Evolutionary conservation across 2,113 vertebrate species (phyloP).

Genomic region (Calidris pygmaea): DNA sequence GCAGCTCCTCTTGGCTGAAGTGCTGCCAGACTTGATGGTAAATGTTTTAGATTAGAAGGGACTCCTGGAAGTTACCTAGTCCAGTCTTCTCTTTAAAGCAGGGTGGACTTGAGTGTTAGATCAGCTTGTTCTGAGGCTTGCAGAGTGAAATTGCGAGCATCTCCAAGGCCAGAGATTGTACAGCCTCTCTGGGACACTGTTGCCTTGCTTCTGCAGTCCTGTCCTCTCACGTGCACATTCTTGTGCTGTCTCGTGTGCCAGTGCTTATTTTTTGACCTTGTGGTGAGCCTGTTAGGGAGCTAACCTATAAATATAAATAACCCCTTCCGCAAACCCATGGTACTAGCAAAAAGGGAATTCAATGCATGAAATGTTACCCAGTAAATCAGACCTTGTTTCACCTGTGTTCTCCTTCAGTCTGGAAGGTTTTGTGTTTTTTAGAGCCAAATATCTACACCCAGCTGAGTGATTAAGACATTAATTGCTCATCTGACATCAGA

Average conservation of each 20-base stretch:
- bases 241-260: background rate
- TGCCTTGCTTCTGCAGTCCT: background rate
- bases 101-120: background rate
- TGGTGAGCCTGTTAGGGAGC: background rate
- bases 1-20: background rate
- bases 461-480: background rate
- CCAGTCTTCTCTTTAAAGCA: background rate
- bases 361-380: background rate
- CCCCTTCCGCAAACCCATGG: background rate
- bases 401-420: background rate
- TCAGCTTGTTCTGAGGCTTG: background rate
- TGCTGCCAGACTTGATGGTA: background rate
- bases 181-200: background rate
- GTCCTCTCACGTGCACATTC: background rate
- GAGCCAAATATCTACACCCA: background rate
- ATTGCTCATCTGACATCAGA: background rate
- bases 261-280: background rate
- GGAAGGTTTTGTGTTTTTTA: background rate
- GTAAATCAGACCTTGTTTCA: background rate
- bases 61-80: background rate
- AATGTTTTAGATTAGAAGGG: background rate
- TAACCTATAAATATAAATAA: rapidly evolving
- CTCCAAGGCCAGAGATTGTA: background rate
- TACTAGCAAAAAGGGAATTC: background rate
- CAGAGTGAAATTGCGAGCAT: background rate